Evolutionary conservation across 2,797 vertebrate species (phyloP), one percentile per base, ranked within the genome.

Genomic region (Furcifer pardalis): DNA sequence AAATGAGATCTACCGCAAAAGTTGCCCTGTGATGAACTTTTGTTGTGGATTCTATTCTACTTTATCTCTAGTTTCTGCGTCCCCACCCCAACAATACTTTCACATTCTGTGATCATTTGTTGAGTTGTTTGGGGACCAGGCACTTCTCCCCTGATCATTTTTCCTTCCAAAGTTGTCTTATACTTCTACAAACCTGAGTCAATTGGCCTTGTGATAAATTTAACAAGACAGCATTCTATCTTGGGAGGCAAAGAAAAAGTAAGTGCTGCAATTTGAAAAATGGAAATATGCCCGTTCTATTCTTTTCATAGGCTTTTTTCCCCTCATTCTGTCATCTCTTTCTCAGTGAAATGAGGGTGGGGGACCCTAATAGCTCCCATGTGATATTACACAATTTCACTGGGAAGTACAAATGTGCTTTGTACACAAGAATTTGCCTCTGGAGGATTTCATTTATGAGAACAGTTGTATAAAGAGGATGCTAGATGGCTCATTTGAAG

Each of bases 331-430:
- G 88, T 82, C 84, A 88, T 81, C 56, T 86, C 89, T 79, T 25
- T 32, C 42, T 30, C 77, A 84, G 63, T 56, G 87, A 88, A 88
- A 83, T 91, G 79, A 89, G 87, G 49, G 56, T 15, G 52, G 52
- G 49, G 49, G 82, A 9, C 62, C 66, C 30, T 89, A 89, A 81
- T 78, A 35, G n/a, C 86, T 93, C 84, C 87, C 86, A 77, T 86
- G 69, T 86, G 10, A 83, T 89, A 83, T 77, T 40, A 82, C 81
- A 69, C 79, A 85, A 78, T 73, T 77, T 90, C 78, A 69, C 7
- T 30, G 81, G 81, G 93, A 89, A 90, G 91, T 88, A 87, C 91
- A 89, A 86, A 89, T 82, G 76, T 86, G 77, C 89, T 84, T 88
- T 84, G 87, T 81, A 77, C 85, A 63, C 37, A 89, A 87, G 90